Evolutionary conservation across 2,113 vertebrate genomes (phyloP), one percentile per base, ranked within the genome.

Genomic region (Trichechus manatus): DNA sequence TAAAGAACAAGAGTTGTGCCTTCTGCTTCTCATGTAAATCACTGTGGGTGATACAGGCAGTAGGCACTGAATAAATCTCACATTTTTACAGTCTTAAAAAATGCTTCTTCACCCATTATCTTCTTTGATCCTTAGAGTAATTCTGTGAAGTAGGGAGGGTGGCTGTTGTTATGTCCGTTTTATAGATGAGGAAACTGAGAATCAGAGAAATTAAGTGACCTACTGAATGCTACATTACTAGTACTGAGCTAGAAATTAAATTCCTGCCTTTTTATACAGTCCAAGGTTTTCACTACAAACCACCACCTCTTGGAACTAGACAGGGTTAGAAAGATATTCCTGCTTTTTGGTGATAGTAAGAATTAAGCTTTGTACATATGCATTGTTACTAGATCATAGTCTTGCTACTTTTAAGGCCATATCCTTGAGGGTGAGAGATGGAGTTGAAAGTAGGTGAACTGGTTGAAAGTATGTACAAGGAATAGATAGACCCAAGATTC

Each of bases 111-210:
- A 63, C 22, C 15, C 25, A 17, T 87, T 72, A 5, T 63, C 23
- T 74, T 20, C 72, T 83, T 88, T 72, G n/a, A 50, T 53, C 42
- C 61, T 90, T 63, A 75, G 11, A 68, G 42, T 92, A 77, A 59
- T 89, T 77, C 19, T 74, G 70, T 89, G 59, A 19, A 19, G 23
- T 31, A 81, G 19, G 64, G 31, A 87, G 10, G 11, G 17, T 64
- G 53, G 74, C 53, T 85, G 53, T 64, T 77, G 47, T 42, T 81
- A 77, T 33, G n/a, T 10, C 36, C 7, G 59, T 39, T 44, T 88
- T 42, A 86, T 50, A 93, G 27, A 59, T 87, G 15, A 93, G 50
- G 56, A 92, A 93, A 82, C n/a, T 59, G 27, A 86, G 86, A 31
- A 84, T 80, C 22, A 80, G 64, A 68, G 39, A 50, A 95, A 68